Conservation (phyloP, 1,140 invertebrate species). For the Cepaea nemoralis region DNA sequence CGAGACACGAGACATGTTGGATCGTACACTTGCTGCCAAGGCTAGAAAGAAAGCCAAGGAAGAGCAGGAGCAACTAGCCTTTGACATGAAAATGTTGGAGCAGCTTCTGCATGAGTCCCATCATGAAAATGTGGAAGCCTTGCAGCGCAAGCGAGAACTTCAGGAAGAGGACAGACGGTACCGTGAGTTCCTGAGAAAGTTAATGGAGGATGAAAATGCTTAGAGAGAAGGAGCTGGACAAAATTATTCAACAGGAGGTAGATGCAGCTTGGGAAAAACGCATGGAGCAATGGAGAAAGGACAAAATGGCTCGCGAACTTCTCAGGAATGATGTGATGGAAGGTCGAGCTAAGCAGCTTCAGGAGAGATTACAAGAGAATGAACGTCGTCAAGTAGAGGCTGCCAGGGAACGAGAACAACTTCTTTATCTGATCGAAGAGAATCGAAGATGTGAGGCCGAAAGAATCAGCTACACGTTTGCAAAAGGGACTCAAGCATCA, state of each 20-base stretch:
- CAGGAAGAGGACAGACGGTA: constrained; percentile 68
- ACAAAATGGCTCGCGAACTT: constrained; percentile 64
- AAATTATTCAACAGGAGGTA: constrained; percentile 65
- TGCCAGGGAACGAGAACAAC: constrained; percentile 53
- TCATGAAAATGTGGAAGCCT: constrained; percentile 67
- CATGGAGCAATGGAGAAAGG: constrained; percentile 65
- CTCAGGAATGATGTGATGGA: constrained; percentile 67
- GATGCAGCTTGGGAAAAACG: constrained; percentile 71
- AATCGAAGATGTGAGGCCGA: constrained; percentile 59
- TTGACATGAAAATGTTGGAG: constrained; percentile 71
- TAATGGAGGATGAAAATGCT: constrained; percentile 67
- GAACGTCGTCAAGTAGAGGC: constrained; percentile 51
- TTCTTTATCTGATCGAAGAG: constrained; percentile 59
- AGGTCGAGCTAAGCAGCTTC: constrained; percentile 61
- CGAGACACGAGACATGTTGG: constrained; percentile 66
- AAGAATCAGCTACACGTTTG: constrained; percentile 46
- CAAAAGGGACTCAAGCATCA: constrained; percentile 53
- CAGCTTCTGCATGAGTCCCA: constrained; percentile 68
- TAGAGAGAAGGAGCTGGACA: constrained; percentile 66
- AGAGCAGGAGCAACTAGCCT: constrained; percentile 70
- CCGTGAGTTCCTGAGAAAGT: constrained; percentile 62
- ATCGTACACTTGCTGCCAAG: constrained; percentile 64
- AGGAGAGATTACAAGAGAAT: constrained; percentile 63
- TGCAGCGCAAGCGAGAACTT: constrained; percentile 69
- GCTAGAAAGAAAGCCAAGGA: constrained; percentile 68